These are phyloP conservation scores for crab-eating macaque (Macaca fascicularis) DNA, from an alignment of 2,113 vertebrate species.

Conservation along the genomic window T2T-MFA8v1.1 NC_088388.1:118355501-118356000, in stretches of 20 bases:
- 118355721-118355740: slow-evolving; percentile 58
- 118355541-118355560: not conserved
- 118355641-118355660: not conserved
- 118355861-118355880: slow-evolving; percentile 81
- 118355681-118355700: slow-evolving; percentile 46
- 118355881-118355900: slow-evolving; percentile 86
- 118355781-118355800: slow-evolving; percentile 64
- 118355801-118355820: slow-evolving; percentile 47
- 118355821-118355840: slow-evolving; percentile 70
- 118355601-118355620: not conserved
- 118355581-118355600: not conserved
- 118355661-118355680: slow-evolving; percentile 29
- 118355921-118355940: slow-evolving; percentile 87
- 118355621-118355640: not conserved
- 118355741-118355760: slow-evolving; percentile 59
- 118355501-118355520: slow-evolving; percentile 10
- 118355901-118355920: slow-evolving; percentile 85
- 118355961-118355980: slow-evolving; percentile 85
- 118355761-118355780: slow-evolving; percentile 72
- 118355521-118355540: not conserved
- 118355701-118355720: slow-evolving; percentile 55
- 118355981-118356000: slow-evolving; percentile 83
- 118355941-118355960: slow-evolving; percentile 85
- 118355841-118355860: slow-evolving; percentile 51
- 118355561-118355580: not conserved